Conservation (phyloP, 2,888 invertebrate genomes). For the Orthosia incerta region DNA sequence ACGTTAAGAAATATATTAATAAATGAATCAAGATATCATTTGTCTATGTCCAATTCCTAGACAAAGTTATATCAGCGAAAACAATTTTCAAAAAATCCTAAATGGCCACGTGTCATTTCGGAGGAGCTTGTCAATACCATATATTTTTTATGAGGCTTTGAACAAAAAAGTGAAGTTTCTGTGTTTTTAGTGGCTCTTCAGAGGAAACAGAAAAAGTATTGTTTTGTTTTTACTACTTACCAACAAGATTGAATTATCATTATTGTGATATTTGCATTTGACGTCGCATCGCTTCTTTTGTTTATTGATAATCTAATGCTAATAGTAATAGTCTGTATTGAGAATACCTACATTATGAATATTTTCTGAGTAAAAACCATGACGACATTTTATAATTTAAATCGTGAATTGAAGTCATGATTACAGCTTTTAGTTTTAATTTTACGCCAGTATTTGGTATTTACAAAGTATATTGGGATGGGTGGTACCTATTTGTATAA, state of each 20-base stretch:
- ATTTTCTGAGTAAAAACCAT: not conserved
- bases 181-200: too few relatives aligned
- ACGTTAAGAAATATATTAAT: too few relatives aligned
- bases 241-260: not conserved
- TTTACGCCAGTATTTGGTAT: not conserved
- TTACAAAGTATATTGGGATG: too few relatives aligned
- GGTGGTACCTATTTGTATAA: not conserved
- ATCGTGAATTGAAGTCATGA: not conserved
- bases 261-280: conserved; percentile 7
- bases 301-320: not conserved
- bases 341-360: not conserved
- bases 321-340: not conserved
- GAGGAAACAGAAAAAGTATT: not conserved
- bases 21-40: too few relatives aligned
- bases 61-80: too few relatives aligned
- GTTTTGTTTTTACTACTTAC: not conserved
- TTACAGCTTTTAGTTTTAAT: not conserved
- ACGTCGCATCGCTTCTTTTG: not conserved
- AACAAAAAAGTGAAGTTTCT: too few relatives aligned
- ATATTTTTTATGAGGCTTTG: too few relatives aligned
- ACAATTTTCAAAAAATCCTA: too few relatives aligned
- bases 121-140: too few relatives aligned
- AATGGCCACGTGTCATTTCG: too few relatives aligned
- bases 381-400: not conserved
- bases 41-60: too few relatives aligned